Conservation (phyloP, 2,113 vertebrate species). For the Dasyornis broadbenti region DNA sequence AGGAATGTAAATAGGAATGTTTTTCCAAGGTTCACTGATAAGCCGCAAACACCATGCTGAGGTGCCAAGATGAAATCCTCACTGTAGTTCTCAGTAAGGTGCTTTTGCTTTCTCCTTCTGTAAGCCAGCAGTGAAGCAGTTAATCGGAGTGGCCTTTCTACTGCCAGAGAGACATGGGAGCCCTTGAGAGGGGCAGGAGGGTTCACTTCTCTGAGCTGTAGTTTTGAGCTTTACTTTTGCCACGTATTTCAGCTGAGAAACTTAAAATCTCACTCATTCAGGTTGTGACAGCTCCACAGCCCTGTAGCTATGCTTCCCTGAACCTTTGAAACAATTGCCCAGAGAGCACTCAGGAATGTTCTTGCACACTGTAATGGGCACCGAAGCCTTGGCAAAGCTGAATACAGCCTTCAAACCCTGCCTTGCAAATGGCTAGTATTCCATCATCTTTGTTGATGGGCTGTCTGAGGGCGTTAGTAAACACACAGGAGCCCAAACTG, state of each 20-base stretch:
- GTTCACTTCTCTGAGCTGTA: not conserved
- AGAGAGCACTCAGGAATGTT: not conserved
- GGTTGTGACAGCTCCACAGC: not conserved
- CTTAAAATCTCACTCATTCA: slow-evolving; percentile 19
- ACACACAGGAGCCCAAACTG: not conserved
- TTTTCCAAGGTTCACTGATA: not conserved
- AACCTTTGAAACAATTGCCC: slow-evolving; percentile 9
- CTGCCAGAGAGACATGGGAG: not conserved
- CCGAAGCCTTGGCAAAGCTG: not conserved
- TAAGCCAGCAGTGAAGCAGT: not conserved
- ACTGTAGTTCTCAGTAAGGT: not conserved
- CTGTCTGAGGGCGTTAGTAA: slow-evolving; percentile 11
- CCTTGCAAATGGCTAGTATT: not conserved
- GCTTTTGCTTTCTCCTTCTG: not conserved
- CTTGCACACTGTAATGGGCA: not conserved
- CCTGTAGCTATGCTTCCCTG: not conserved
- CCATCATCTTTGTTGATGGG: slow-evolving; percentile 38
- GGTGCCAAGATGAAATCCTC: not conserved
- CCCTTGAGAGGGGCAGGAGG: not conserved
- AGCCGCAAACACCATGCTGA: accelerated
- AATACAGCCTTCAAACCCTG: not conserved
- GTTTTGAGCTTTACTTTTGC: not conserved
- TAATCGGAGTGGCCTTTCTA: not conserved
- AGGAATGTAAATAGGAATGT: not conserved
- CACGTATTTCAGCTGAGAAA: not conserved